Percentiles rank a stretch among this genome's conserved stretches.
Conservation (phyloP, 2,888 invertebrate species). For the Athalia cordata region DNA sequence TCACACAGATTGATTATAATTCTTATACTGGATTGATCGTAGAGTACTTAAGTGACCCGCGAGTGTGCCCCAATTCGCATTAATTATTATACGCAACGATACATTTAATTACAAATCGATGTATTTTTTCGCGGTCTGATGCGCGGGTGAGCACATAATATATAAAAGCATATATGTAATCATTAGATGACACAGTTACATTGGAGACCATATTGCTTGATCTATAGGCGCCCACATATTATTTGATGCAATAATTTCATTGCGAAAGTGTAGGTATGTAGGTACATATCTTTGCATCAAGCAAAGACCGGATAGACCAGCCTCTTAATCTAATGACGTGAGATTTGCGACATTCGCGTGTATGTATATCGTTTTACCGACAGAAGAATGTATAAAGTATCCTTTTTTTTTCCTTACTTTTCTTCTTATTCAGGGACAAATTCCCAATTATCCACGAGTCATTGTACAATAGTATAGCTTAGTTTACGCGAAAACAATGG, state of each 20-base stretch:
- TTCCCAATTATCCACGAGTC: slow-evolving; percentile 36
- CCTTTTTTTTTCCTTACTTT: neutral
- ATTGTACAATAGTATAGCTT: neutral
- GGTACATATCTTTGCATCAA: slow-evolving; percentile 14
- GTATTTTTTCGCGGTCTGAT: slow-evolving; percentile 17
- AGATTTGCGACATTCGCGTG: slow-evolving; percentile 27
- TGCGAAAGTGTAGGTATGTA: slow-evolving; percentile 13
- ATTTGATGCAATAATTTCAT: slow-evolving; percentile 22
- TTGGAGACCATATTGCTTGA: neutral
- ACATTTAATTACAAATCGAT: slow-evolving; percentile 28
- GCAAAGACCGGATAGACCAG: slow-evolving; percentile 25
- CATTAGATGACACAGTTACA: neutral
- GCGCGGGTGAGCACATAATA: neutral
- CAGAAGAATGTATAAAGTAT: neutral
- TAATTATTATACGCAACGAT: slow-evolving; percentile 21
- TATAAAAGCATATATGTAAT: neutral
- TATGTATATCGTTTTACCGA: neutral
- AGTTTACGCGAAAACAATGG: slow-evolving; percentile 22
- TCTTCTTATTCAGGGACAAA: slow-evolving; percentile 33
- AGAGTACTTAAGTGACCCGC: too few relatives aligned
- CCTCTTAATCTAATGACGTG: slow-evolving; percentile 38
- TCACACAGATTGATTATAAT: too few relatives aligned
- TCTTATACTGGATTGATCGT: too few relatives aligned
- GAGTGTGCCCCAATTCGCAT: slow-evolving; percentile 7
- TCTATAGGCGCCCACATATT: neutral